These are phyloP conservation scores for Crotophaga sulcirostris DNA, from an alignment of 2,113 vertebrate genomes.

Conservation along the genomic window DNA sequence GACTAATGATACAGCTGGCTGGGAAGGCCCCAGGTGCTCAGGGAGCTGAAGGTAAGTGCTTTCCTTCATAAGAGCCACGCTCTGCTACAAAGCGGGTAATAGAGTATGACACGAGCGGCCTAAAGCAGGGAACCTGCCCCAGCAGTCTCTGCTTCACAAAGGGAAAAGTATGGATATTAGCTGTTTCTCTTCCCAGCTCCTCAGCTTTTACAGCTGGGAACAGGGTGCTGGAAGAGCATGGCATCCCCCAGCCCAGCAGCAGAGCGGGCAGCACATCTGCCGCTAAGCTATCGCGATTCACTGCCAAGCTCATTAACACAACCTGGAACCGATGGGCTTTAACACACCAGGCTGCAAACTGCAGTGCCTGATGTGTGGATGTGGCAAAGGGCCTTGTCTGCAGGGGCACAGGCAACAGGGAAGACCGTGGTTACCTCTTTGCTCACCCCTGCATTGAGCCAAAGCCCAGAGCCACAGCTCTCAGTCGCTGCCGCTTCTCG, in stretches of 20 bases:
- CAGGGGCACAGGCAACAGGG: not conserved
- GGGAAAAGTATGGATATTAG: not conserved
- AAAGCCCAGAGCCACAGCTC: not conserved
- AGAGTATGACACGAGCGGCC: not conserved
- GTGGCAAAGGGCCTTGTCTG: not conserved
- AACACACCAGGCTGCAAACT: not conserved
- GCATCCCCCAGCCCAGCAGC: not conserved
- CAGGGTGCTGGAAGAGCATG: not conserved
- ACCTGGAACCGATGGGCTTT: not conserved
- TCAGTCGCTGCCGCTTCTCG: accelerated
- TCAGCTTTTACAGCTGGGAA: not conserved
- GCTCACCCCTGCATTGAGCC: accelerated
- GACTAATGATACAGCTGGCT: not conserved
- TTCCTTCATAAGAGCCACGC: accelerated
- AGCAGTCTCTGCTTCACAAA: not conserved
- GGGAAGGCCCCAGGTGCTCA: not conserved
- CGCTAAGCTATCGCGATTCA: accelerated
- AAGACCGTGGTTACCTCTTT: not conserved
- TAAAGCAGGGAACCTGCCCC: not conserved
- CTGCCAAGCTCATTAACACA: not conserved
- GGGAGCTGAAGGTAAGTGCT: not conserved
- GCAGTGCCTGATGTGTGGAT: not conserved
- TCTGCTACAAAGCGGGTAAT: not conserved
- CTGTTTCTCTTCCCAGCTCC: not conserved
- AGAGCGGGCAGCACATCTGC: not conserved